Evolutionary conservation across 2,888 invertebrate species (phyloP), one percentile per base, ranked within the genome.

Genomic region (Meta bourneti): DNA sequence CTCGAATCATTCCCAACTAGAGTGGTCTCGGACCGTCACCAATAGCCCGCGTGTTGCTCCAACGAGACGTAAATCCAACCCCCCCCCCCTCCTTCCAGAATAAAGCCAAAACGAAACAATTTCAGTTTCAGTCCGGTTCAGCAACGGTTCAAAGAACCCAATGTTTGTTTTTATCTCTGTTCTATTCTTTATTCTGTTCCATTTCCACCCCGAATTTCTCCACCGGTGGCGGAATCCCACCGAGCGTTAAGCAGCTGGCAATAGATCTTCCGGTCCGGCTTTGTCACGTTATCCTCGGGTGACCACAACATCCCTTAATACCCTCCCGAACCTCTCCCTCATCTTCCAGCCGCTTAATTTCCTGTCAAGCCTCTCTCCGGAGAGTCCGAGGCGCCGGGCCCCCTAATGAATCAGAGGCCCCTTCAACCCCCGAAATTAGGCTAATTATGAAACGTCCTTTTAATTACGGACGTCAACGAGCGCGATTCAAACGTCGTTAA

Each of bases 381-480:
- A 49, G 19, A 48, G 49, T 49, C 49, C 70, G 49, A 7, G 82
- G 51, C 70, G 82, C 51, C 82, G 82, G 71, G 71, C 8, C 49
- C 71, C 51, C 51, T 82, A 82, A 82, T 82, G 82, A 82, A 82
- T 82, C 70, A 70, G 34, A 34, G 34, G 34, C 34, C 34, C 34
- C 34, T 34, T 34, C 34, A 34, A 34, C 34, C 34, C 34, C 71
- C 61, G 49, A 71, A 71, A 82, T 82, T 82, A 82, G 82, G 82
- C 82, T 82, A 82, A 82, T 82, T 82, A 82, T 82, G 82, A 82
- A 82, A 71, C 71, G 82, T 71, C 82, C 82, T 82, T 71, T 71
- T 82, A 82, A 71, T 82, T 82, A 82, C 71, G 51, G 19, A 51
- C 82, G 82, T 82, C 82, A 82, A 48, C 49, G 69, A 71, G 51